Base-by-base conservation (phyloP, 1,140 invertebrate species). In the Stegodyphus dumicola region DNA sequence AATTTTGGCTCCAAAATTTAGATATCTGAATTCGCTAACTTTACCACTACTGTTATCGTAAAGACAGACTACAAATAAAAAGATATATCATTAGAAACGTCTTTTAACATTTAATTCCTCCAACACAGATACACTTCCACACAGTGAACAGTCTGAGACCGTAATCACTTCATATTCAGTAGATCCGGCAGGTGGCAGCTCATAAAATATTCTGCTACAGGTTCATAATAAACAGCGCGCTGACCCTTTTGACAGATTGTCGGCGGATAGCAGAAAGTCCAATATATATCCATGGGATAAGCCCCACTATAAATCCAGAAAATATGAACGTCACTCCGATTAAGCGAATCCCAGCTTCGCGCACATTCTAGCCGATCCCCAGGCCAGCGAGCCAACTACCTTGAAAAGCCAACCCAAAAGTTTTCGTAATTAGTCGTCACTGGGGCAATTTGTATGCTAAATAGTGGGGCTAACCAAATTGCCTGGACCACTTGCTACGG, bases 391-490 rank as follows among this genome's bases (percentile, higher is more conserved):
- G n/a, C 65, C 49, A 65, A n/a, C 60, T 9, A 33, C 18, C n/a
- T 75, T 18, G 33, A n/a, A 48, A 66, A 81, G 79, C 84, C 84
- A 64, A 60, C 84, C 75, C 73, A 73, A 86, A 86, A 86, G 84
- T 86, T 78, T 86, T 66, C 84, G 73, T 78, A 86, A 86, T 86
- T 86, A 86, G 84, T 78, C 75, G 84, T 86, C 76, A 65, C 67
- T 54, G 76, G 84, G 67, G 84, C 84, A 86, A 86, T 86, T 86
- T 86, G 84, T 86, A 86, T 86, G 84, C 84, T 86, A 86, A 85
- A 78, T 78, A 77, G 84, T 76, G 54, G 76, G 84, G 76, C 84
- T 86, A 77, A 78, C 84, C 84, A 86, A 86, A 86, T 86, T 86
- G 84, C 84, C 84, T 74, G 84, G 84, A 86, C 84, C 84, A 86